A percentile compares a stretch with the other conserved stretches of the same genome.
These are phyloP conservation scores for Spheniscus humboldti DNA, from an alignment of 2,797 vertebrate species.

Conservation along the genomic window DNA sequence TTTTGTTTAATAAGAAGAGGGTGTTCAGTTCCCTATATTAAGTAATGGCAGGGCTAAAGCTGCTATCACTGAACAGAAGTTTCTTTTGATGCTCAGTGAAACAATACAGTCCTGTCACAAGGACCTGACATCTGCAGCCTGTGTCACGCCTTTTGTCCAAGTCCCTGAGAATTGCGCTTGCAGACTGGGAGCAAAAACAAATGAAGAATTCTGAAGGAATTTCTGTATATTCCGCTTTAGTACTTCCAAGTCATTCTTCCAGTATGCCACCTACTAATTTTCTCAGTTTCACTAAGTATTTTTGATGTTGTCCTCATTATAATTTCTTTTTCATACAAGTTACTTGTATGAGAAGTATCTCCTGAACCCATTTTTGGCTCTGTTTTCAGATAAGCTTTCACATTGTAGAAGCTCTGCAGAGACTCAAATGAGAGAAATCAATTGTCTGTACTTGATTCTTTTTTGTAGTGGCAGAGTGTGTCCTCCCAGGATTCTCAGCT, in stretches of 20 bases:
- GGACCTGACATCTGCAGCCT: background rate
- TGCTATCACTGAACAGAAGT: background rate
- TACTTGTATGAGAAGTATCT: background rate
- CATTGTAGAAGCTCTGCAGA: background rate
- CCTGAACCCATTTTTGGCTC: background rate
- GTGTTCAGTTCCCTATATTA: background rate
- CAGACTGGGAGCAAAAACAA: background rate
- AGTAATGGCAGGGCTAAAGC: background rate
- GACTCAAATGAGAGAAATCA: background rate
- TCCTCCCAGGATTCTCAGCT: background rate
- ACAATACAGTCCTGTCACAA: background rate
- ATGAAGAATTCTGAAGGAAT: background rate
- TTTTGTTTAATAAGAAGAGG: background rate
- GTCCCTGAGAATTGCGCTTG: background rate
- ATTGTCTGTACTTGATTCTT: background rate
- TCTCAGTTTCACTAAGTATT: background rate
- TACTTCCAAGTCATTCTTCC: background rate
- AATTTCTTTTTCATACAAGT: background rate
- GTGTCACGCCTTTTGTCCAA: background rate
- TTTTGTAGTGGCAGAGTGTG: background rate
- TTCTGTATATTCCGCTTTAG: background rate
- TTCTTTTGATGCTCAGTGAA: background rate
- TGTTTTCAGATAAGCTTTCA: background rate
- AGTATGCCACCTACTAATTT: background rate
- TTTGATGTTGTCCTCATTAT: background rate